Percentiles rank a stretch among this genome's conserved stretches.
These are phyloP conservation scores for Sinelater perroti DNA, from an alignment of 2,888 invertebrate species.

Conservation along the genomic window DNA sequence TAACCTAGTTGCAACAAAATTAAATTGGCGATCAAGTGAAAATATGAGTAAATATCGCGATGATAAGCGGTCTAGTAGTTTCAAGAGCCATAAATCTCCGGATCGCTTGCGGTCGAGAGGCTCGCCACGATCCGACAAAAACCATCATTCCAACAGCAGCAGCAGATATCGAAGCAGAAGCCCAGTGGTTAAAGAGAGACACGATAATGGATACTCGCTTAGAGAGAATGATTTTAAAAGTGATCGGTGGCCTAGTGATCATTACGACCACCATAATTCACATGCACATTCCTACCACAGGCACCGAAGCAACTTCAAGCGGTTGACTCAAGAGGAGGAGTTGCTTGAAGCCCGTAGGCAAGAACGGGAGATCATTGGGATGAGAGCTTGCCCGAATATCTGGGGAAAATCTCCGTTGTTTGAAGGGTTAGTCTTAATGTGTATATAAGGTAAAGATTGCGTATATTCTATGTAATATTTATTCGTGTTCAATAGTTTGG, in stretches of 20 bases:
- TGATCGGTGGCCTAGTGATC: constrained; percentile 22
- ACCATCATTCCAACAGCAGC: background rate
- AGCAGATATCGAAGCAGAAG: constrained; percentile 17
- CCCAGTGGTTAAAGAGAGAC: constrained; percentile 14
- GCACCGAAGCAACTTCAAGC: constrained; percentile 23
- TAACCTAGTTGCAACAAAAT: background rate
- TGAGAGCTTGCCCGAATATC: constrained; percentile 71
- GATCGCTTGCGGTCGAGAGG: constrained; percentile 10
- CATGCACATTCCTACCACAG: constrained; percentile 13
- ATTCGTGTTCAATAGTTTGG: no score
- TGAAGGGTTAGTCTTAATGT: constrained; percentile 64
- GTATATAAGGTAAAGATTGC: background rate
- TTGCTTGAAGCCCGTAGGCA: constrained; percentile 76
- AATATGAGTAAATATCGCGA: constrained; percentile 14
- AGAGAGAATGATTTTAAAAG: constrained; percentile 16
- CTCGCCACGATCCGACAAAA: constrained; percentile 6
- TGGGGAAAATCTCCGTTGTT: constrained; percentile 81
- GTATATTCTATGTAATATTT: no score
- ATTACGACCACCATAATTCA: constrained; percentile 10
- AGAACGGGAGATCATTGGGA: constrained; percentile 79
- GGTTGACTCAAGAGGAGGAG: constrained; percentile 65
- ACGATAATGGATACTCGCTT: constrained; percentile 2
- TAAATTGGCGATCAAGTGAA: background rate
- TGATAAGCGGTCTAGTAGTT: background rate
- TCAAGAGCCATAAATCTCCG: background rate